These are phyloP conservation scores for Habrosyne pyritoides DNA, from an alignment of 2,888 invertebrate species.

Conservation along the genomic window DNA sequence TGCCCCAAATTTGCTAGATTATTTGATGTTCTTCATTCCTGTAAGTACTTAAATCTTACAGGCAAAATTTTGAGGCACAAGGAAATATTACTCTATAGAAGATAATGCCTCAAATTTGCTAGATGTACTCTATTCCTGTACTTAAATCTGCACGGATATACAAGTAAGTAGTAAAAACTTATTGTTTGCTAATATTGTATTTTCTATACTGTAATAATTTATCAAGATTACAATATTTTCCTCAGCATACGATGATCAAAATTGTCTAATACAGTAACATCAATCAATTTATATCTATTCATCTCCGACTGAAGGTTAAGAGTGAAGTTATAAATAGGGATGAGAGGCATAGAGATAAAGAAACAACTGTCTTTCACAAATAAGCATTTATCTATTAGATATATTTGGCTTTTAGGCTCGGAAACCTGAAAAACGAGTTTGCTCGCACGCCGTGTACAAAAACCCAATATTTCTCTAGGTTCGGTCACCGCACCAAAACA, in stretches of 20 bases:
- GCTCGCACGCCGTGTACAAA: slow-evolving; percentile 2
- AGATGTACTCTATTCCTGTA: too few species aligned
- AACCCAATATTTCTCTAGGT: slow-evolving; percentile 7
- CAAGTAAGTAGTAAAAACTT: too few species aligned
- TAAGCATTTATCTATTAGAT: slow-evolving; percentile 28
- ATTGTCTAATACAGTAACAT: not conserved
- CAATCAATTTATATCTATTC: not conserved
- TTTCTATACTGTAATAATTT: too few species aligned
- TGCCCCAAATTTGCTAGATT: too few species aligned
- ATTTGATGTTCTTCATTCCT: too few species aligned
- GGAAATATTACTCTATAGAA: too few species aligned
- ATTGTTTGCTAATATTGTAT: too few species aligned
- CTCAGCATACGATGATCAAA: not conserved
- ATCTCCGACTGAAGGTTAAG: not conserved
- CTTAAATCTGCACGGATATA: too few species aligned
- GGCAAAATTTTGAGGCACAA: too few species aligned
- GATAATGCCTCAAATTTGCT: too few species aligned
- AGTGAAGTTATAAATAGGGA: slow-evolving; percentile 8
- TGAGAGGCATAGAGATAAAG: slow-evolving; percentile 12
- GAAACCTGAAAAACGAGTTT: slow-evolving; percentile 3
- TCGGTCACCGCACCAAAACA: not conserved
- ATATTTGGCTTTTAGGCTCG: not conserved
- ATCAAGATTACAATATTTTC: not conserved
- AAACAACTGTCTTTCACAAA: slow-evolving; percentile 31
- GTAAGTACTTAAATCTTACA: too few species aligned